Evolutionary conservation across 2,113 vertebrate species (phyloP).

Genomic region (Syngnathus scovelli): DNA sequence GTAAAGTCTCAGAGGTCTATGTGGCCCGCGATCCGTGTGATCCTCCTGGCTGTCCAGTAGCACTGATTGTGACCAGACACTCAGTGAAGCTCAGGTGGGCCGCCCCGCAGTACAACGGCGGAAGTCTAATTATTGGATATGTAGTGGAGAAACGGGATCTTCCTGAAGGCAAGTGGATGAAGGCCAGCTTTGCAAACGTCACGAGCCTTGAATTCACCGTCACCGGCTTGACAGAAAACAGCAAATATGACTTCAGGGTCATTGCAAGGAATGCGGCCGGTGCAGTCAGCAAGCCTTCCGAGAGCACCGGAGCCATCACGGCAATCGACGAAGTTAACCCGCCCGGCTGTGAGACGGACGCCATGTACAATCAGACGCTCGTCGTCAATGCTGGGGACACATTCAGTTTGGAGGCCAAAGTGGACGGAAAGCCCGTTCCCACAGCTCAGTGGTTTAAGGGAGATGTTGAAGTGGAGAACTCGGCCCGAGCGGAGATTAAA

Average conservation of each 20-base stretch:
- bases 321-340: slow-evolving; percentile 94
- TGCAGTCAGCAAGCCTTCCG: slow-evolving; percentile 87
- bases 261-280: slow-evolving; percentile 95
- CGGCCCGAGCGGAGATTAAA: slow-evolving; percentile 87
- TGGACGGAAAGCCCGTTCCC: slow-evolving; percentile 89
- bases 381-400: slow-evolving; percentile 91
- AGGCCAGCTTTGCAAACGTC: slow-evolving; percentile 92
- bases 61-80: slow-evolving; percentile 88
- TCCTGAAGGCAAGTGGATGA: slow-evolving; percentile 98
- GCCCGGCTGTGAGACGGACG: slow-evolving; percentile 88
- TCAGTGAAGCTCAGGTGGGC: slow-evolving; percentile 88
- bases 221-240: slow-evolving; percentile 88
- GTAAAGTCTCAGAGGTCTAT: slow-evolving; percentile 91
- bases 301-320: slow-evolving; percentile 89
- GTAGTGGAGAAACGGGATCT: slow-evolving; percentile 93
- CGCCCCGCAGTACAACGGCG: slow-evolving; percentile 88
- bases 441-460: slow-evolving; percentile 91
- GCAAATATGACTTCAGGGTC: slow-evolving; percentile 94
- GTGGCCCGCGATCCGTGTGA: slow-evolving; percentile 93
- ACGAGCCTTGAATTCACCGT: slow-evolving; percentile 89
- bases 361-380: slow-evolving; percentile 87
- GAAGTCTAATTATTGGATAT: slow-evolving; percentile 91
- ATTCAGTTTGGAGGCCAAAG: slow-evolving; percentile 86
- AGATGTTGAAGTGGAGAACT: slow-evolving; percentile 87
- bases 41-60: slow-evolving; percentile 86